These are phyloP conservation scores for Neoaliturus tenellus DNA, from an alignment of 2,888 invertebrate genomes.

Conservation along the genomic window DNA sequence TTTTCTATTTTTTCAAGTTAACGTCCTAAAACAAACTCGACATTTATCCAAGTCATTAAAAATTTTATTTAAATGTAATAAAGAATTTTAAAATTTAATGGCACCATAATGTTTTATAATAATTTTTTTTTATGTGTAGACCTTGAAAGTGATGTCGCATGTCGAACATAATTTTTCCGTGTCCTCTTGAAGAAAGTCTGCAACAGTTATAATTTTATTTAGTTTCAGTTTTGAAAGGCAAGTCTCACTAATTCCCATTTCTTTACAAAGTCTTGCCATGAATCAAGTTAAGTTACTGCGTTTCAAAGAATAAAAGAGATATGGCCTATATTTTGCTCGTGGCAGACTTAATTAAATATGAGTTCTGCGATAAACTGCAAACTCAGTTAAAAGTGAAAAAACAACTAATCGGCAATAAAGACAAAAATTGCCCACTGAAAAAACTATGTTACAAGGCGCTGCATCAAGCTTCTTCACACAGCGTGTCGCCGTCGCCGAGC, in stretches of 20 bases:
- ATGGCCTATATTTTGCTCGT: too few relatives aligned
- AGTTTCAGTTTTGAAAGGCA: constrained; percentile 9
- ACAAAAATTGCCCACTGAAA: neutral
- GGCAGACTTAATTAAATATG: too few relatives aligned
- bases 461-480: neutral
- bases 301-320: too few relatives aligned
- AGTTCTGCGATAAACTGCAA: too few relatives aligned
- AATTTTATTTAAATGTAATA: too few relatives aligned
- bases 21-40: too few relatives aligned
- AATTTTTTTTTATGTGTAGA: constrained; percentile 70
- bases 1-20: too few relatives aligned
- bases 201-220: constrained; percentile 75
- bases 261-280: constrained; percentile 34
- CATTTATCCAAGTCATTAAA: too few relatives aligned
- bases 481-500: neutral
- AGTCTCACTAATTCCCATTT: constrained; percentile 37
- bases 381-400: too few relatives aligned
- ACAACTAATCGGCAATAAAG: neutral
- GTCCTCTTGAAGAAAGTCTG: constrained; percentile 78
- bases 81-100: neutral
- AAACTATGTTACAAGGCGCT: neutral
- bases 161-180: constrained; percentile 74
- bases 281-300: too few relatives aligned
- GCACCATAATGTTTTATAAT: too few relatives aligned
- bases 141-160: constrained; percentile 74